These are phyloP conservation scores for Nebria salina DNA, from an alignment of 2,888 invertebrate genomes.

Conservation along the genomic window DNA sequence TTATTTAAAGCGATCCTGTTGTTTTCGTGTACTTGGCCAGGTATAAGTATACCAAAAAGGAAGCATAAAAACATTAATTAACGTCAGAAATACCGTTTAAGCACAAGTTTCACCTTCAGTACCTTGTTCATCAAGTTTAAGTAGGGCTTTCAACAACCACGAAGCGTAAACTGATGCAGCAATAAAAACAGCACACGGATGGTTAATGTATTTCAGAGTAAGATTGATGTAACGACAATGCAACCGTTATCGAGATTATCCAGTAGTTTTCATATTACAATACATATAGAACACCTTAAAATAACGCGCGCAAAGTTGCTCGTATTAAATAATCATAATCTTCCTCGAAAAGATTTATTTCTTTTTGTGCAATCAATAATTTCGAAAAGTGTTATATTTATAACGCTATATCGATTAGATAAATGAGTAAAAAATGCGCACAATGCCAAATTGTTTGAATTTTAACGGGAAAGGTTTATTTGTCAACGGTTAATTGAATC, in stretches of 20 bases:
- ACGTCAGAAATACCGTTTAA: conserved; percentile 29
- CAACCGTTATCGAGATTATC: conserved; percentile 37
- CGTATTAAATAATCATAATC: too few relatives aligned
- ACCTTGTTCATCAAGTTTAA: conserved; percentile 11
- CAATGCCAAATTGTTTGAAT: too few relatives aligned
- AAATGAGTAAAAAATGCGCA: too few relatives aligned
- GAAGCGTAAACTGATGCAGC: conserved; percentile 15
- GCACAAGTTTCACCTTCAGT: conserved; percentile 29
- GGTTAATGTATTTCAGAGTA: conserved; percentile 45
- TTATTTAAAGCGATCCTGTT: neutral
- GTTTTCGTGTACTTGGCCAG: neutral
- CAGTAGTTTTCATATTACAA: conserved; percentile 4
- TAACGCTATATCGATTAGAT: too few relatives aligned
- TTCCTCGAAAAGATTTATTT: too few relatives aligned
- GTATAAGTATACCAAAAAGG: neutral
- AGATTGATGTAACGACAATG: conserved; percentile 46
- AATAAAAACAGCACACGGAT: conserved; percentile 38
- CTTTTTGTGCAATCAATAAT: too few relatives aligned
- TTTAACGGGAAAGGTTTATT: too few relatives aligned
- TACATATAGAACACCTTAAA: neutral
- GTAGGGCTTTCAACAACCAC: conserved; percentile 11
- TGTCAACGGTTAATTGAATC: too few relatives aligned
- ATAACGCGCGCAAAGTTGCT: too few relatives aligned
- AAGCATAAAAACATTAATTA: conserved; percentile 24
- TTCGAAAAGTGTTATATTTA: too few relatives aligned